These are phyloP conservation scores for Spizaetus ornatus DNA, from an alignment of 2,113 vertebrate genomes.

Conservation along the genomic window DNA sequence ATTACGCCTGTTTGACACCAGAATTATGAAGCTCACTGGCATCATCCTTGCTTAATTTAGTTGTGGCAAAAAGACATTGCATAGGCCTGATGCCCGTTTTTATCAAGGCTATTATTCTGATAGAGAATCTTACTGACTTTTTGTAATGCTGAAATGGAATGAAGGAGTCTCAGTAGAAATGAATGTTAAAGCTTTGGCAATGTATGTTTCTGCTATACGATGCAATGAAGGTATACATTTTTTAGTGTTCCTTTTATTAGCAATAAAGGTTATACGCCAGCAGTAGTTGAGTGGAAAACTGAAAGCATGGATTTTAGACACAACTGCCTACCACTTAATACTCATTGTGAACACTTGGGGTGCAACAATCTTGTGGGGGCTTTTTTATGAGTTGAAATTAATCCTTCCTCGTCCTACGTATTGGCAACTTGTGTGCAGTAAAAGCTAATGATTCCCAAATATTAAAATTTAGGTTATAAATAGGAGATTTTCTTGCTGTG, in stretches of 20 bases:
- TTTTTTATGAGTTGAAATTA: not conserved
- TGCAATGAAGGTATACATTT: not conserved
- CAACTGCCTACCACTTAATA: not conserved
- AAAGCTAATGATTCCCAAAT: not conserved
- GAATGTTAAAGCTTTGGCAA: not conserved
- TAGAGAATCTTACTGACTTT: not conserved
- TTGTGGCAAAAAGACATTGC: not conserved
- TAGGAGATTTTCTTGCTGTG: not conserved
- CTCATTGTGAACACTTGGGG: not conserved
- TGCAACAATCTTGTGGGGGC: not conserved
- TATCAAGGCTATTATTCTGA: not conserved
- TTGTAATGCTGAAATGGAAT: not conserved
- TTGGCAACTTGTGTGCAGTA: not conserved
- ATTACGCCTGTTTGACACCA: not conserved
- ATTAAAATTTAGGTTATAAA: not conserved
- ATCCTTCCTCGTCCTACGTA: not conserved
- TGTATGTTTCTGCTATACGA: not conserved
- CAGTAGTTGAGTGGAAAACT: not conserved
- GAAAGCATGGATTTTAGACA: not conserved
- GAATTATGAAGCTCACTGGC: not conserved
- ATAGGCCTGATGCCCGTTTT: not conserved
- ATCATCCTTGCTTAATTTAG: not conserved
- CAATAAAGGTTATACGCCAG: not conserved
- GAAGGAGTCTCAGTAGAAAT: not conserved
- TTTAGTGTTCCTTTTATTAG: not conserved